phyloP scores from a whole-genome alignment of 1,140 invertebrate genomes.

The Lutraria rhynchaena region DNA sequence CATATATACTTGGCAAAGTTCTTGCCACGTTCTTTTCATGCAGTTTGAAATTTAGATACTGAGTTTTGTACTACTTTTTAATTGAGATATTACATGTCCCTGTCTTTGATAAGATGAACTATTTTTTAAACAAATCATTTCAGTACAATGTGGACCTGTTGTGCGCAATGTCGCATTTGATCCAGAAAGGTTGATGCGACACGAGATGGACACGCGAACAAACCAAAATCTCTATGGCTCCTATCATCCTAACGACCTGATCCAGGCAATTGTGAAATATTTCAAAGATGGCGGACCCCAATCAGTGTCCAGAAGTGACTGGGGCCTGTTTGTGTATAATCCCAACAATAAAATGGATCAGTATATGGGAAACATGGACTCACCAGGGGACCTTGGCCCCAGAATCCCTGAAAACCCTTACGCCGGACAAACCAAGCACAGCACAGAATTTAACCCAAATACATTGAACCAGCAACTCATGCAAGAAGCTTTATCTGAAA shows the following conservation, averaged over 20 bases:
- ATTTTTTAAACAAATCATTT: too few species aligned
- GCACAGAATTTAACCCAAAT: constrained; percentile 31
- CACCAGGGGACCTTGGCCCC: background rate
- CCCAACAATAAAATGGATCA: constrained; percentile 48
- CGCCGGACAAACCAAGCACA: background rate
- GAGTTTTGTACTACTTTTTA: too few species aligned
- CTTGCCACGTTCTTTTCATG: too few species aligned
- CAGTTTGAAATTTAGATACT: too few species aligned
- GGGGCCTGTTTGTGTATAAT: constrained; percentile 54
- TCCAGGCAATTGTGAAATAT: constrained; percentile 33
- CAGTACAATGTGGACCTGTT: background rate
- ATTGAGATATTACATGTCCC: too few species aligned
- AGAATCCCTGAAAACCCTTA: background rate
- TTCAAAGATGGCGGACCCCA: constrained; percentile 45
- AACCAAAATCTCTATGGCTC: constrained; percentile 55
- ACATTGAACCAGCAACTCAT: constrained; percentile 17
- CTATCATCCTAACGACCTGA: constrained; percentile 54
- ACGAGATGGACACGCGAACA: constrained; percentile 55
- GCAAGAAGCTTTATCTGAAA: background rate
- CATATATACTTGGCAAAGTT: too few species aligned
- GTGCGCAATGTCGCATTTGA: constrained; percentile 38
- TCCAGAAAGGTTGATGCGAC: constrained; percentile 56
- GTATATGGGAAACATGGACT: constrained; percentile 24
- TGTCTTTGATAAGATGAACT: too few species aligned
- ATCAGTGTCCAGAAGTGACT: constrained; percentile 10